Percentiles rank a stretch among this genome's conserved stretches.
phyloP scores from a whole-genome alignment of 1,140 invertebrate species.

The Trichonephila clavata region DNA sequence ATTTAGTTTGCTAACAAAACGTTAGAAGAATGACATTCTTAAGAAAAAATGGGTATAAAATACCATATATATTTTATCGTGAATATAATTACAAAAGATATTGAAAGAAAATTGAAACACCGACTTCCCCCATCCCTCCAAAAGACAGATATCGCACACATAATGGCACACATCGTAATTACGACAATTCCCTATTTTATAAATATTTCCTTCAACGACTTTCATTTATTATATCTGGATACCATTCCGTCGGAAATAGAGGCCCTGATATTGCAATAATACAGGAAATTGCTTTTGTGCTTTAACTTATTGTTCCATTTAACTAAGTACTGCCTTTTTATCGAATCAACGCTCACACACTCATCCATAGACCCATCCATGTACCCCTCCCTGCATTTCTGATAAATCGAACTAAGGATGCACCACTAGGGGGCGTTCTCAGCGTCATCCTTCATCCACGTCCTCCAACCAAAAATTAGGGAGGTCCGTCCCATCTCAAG shows the following conservation, averaged over 20 bases:
- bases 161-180: neutral
- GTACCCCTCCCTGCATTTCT: neutral
- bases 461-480: conserved; percentile 76
- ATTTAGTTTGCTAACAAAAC: too few relatives aligned
- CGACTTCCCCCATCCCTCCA: neutral
- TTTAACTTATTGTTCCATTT: conserved; percentile 31
- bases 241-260: neutral
- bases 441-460: conserved; percentile 61
- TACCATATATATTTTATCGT: too few relatives aligned
- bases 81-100: too few relatives aligned
- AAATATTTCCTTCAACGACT: neutral
- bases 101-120: too few relatives aligned
- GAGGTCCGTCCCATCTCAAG: conserved; percentile 13
- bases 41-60: too few relatives aligned
- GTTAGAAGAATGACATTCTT: too few relatives aligned
- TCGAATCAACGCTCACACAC: neutral
- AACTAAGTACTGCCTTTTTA: neutral
- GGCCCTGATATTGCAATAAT: neutral
- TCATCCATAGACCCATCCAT: conserved; percentile 16
- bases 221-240: neutral
- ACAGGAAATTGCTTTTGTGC: neutral
- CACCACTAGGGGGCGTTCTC: conserved; percentile 50
- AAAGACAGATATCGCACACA: neutral
- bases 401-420: conserved; percentile 52
- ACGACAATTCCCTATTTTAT: neutral